Conservation (phyloP, 2,888 invertebrate genomes). For the Pyrrhia umbra region DNA sequence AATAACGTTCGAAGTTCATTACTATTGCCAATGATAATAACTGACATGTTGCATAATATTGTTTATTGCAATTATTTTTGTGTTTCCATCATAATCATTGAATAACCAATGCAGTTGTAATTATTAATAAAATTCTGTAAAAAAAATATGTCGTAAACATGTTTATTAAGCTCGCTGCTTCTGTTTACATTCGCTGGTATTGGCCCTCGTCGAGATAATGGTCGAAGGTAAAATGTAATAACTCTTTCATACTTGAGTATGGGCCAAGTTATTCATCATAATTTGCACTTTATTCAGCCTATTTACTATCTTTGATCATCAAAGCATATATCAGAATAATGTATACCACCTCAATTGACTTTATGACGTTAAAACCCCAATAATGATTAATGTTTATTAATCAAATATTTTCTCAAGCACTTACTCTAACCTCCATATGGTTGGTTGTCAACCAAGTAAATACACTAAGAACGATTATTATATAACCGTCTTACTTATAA, state of each 20-base stretch:
- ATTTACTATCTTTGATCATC: background rate
- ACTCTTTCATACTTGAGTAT: background rate
- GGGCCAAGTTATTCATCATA: background rate
- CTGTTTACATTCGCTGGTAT: constrained; percentile 25
- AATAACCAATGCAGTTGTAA: background rate
- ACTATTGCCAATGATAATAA: constrained; percentile 37
- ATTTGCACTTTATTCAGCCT: background rate
- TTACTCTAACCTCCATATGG: no score
- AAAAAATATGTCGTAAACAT: constrained; percentile 26
- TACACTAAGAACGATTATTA: no score
- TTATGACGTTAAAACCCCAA: background rate
- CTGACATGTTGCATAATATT: constrained; percentile 30
- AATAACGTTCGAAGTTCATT: constrained; percentile 42
- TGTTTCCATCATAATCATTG: background rate
- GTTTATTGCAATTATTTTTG: constrained; percentile 33
- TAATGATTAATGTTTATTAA: no score
- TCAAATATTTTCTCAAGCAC: no score
- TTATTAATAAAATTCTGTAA: background rate
- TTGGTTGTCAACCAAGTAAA: no score
- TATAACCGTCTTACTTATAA: no score
- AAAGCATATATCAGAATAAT: background rate
- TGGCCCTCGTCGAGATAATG: constrained; percentile 18
- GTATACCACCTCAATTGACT: background rate
- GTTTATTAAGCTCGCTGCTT: constrained; percentile 15
- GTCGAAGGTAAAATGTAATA: background rate